These are phyloP conservation scores for Machimus rusticus DNA, from an alignment of 2,888 invertebrate species.

Conservation along the genomic window DNA sequence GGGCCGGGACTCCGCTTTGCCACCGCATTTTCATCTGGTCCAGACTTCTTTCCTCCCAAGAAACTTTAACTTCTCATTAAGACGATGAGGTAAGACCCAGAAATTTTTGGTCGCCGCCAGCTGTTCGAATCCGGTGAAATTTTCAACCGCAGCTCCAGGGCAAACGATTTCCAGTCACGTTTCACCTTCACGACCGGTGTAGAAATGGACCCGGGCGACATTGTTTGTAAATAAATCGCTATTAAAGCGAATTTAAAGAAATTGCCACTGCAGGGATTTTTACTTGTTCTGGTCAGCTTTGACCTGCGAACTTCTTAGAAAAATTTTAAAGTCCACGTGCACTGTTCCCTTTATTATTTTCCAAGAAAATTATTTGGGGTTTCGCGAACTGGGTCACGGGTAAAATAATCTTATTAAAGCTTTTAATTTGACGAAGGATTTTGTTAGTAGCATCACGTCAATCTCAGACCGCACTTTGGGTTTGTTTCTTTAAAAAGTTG, in stretches of 20 bases:
- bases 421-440: not conserved
- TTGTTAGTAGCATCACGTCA: not conserved
- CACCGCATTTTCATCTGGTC: not conserved
- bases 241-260: not conserved
- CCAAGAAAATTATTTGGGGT: not conserved
- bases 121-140: not conserved
- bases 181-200: constrained; percentile 16
- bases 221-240: not conserved
- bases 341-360: not conserved
- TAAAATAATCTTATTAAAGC: not conserved
- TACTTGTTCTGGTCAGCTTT: not conserved
- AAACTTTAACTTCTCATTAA: constrained; percentile 10
- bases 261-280: not conserved
- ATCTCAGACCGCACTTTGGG: not conserved
- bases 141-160: not conserved
- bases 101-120: not conserved
- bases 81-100: not conserved
- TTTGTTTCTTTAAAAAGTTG: too few species aligned
- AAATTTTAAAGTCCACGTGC: not conserved
- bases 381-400: not conserved
- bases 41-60: not conserved
- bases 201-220: not conserved
- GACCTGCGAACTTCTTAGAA: not conserved
- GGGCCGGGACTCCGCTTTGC: not conserved
- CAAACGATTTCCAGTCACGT: constrained; percentile 18